Base-by-base conservation (phyloP, 1,140 invertebrate species). In the Formica exsecta region DNA sequence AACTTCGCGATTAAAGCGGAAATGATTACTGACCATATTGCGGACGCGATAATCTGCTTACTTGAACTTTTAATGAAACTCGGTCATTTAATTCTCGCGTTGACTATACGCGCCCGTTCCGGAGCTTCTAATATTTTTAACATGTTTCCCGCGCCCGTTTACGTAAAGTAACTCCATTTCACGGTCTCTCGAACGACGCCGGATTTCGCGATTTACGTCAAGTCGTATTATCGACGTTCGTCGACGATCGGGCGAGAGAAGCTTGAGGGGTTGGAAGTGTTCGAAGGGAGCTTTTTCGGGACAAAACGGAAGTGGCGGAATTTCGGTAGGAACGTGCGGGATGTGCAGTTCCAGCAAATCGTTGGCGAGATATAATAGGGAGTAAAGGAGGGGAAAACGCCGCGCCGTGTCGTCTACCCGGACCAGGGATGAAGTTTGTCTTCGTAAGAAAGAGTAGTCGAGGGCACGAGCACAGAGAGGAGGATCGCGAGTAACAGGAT, bases 401-500 rank as follows among this genome's bases (percentile, higher is more conserved):
- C 36, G 51, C 77, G 80, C 64, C 83, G 71, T 86, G 81, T 84
- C 87, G 54, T n/a, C 66, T 51, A 32, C 36, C 59, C 48, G 48
- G 29, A 3, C 29, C n/a, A 29, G 48, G 36, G 61, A 74, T 62
- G 81, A 87, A 86, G 86, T 77, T 90, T 74, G 88, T 87, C 89
- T 84, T 80, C 61, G 83, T 64, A 70, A 87, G 68, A 66, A 89
- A 87, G 75, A 89, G 77, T 73, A 62, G 79, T 85, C 68, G 66
- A 75, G 76, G 19, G 25, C 22, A 59, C 70, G 73, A 59, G 75
- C 36, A 44, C 11, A 32, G 32, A 64, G 66, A 75, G 73, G 84
- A 64, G 79, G 80, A 89, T 91, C 86, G 84, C 32, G 66, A 73
- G 77, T 90, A 91, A 91, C 90, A 91, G 87, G 90, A 91, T 91